phyloP scores from a whole-genome alignment of 1,140 invertebrate genomes.

The Conus ventricosus region DNA sequence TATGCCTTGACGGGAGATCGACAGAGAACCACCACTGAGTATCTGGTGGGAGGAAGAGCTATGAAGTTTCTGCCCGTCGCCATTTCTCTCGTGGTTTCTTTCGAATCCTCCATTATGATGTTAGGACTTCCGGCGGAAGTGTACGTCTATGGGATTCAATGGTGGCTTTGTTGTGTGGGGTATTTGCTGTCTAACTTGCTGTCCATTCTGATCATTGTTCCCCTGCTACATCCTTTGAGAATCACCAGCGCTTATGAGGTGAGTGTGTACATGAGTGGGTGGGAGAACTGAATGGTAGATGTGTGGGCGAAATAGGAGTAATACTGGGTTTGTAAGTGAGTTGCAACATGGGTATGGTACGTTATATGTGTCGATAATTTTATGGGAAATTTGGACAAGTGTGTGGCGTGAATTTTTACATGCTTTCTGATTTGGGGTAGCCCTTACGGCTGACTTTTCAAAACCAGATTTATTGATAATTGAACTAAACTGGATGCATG shows the following conservation, averaged over 20 bases:
- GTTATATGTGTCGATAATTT: too few species aligned
- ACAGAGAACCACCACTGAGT: conserved; percentile 90
- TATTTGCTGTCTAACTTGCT: conserved; percentile 62
- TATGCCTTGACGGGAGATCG: conserved; percentile 88
- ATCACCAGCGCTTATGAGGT: conserved; percentile 74
- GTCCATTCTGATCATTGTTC: conserved; percentile 64
- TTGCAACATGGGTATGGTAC: too few species aligned
- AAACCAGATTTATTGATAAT: too few species aligned
- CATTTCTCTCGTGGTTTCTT: conserved; percentile 65
- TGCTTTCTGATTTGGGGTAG: too few species aligned
- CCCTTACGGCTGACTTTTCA: too few species aligned
- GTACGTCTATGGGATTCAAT: conserved; percentile 62
- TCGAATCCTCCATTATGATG: conserved; percentile 75
- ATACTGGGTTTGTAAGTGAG: too few species aligned
- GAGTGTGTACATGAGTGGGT: not conserved
- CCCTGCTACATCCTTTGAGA: conserved; percentile 70
- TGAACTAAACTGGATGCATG: too few species aligned
- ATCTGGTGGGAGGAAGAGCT: conserved; percentile 82
- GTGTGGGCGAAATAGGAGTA: too few species aligned
- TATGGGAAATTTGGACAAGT: too few species aligned
- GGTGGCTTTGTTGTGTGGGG: conserved; percentile 45
- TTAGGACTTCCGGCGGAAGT: conserved; percentile 64
- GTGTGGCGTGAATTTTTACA: too few species aligned
- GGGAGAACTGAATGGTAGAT: not conserved
- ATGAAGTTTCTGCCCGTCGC: conserved; percentile 65